Evolutionary conservation across 1,140 invertebrate genomes (phyloP).

Genomic region (Atta texana): DNA sequence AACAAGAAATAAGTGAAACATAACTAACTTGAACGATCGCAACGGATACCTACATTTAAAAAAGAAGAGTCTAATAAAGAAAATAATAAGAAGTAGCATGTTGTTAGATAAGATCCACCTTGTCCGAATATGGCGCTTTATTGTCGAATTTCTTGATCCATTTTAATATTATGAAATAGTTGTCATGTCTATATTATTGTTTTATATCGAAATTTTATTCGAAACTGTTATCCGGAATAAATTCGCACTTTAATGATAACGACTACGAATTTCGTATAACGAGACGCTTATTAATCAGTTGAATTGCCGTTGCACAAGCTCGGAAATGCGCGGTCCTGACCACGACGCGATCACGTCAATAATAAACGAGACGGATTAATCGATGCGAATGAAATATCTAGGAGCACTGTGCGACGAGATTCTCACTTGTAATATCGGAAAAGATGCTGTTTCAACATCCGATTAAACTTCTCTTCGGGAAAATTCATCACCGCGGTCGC

Average conservation of each 20-base stretch:
- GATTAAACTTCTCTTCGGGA: background rate
- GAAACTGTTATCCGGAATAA: background rate
- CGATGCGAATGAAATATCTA: constrained; percentile 67
- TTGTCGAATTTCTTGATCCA: too few species aligned
- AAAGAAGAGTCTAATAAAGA: too few species aligned
- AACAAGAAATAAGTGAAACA: too few species aligned
- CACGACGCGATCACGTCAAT: constrained; percentile 54
- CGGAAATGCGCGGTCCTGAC: constrained; percentile 22
- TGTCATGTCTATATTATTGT: background rate
- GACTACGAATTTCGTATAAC: background rate
- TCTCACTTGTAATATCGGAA: background rate
- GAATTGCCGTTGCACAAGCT: constrained; percentile 16
- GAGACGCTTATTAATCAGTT: constrained; percentile 17
- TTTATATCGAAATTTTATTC: background rate
- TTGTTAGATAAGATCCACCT: too few species aligned
- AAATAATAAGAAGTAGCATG: too few species aligned
- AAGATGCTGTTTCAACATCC: constrained; percentile 1
- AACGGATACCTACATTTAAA: too few species aligned
- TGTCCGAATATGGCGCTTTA: too few species aligned
- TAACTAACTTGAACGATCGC: too few species aligned
- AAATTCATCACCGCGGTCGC: background rate
- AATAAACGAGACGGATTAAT: constrained; percentile 67
- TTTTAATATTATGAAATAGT: too few species aligned
- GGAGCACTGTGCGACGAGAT: constrained; percentile 37
- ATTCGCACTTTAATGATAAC: background rate